Evolutionary conservation across 1,140 invertebrate genomes (phyloP), one percentile per base, ranked within the genome.

Genomic region (Scaptomyza montana): DNA sequence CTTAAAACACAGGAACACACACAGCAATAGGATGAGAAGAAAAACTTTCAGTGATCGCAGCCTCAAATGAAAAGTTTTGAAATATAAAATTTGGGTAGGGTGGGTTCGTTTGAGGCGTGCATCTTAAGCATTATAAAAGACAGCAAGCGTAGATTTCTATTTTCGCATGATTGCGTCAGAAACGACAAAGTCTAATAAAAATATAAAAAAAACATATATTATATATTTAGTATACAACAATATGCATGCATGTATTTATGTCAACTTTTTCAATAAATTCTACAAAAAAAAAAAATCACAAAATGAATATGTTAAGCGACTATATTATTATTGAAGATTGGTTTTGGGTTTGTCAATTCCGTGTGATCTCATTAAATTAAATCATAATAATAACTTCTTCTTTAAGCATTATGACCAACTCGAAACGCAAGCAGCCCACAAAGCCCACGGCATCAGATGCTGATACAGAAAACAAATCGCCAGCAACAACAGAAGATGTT

Each of bases 221-320:
- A 86, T 89, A 89, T 89, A 89, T 89, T 90, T 89, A 86, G 86
- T 90, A 89, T 81, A 90, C 75, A 90, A 81, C 81, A 79, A 90
- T 90, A 91, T 91, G 90, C 90, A 91, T 91, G 90, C 90, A 90
- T 91, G 90, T 91, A 91, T 91, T 91, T 91, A 91, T 91, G 87
- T 91, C 87, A 80, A 91, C 86, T 91, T 91, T 90, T 90, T 90
- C 86, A 91, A 91, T 89, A 91, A 91, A 91, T 90, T 89, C 84
- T 79, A 78, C 75, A 89, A 74, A 79, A 86, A 76, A 68, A 68
- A 59, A 59, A 72, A 70, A 61, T 33, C 41, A 51, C 55, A 73
- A 33, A 19, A 25, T 10, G 49, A 60, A 10, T 13, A 5, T 19
- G 7, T 30, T 19, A 1, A 9, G 56, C 30, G 19, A 57, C 13